These are phyloP conservation scores for Akabosia matsudoensis DNA, from an alignment of 1,140 invertebrate genomes.

Conservation along the genomic window DNA sequence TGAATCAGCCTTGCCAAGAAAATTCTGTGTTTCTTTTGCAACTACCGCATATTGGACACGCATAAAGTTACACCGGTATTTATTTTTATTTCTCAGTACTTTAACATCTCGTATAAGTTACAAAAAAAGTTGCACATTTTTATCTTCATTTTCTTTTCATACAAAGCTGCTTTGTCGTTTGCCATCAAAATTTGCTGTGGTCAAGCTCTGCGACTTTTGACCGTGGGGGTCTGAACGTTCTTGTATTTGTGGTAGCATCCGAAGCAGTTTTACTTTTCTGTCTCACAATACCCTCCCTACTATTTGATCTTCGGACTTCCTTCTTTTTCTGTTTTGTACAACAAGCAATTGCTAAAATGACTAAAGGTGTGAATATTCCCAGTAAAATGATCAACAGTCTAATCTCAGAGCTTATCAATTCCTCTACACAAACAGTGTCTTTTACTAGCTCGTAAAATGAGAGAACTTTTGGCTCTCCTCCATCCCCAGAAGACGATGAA, in stretches of 20 bases:
- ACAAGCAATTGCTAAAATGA: conserved; percentile 22
- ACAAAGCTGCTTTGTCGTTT: background rate
- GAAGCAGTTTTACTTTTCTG: background rate
- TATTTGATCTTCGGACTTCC: background rate
- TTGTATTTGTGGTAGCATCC: background rate
- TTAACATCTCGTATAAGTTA: too few species aligned
- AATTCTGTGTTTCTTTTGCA: too few species aligned
- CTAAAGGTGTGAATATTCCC: conserved; percentile 29
- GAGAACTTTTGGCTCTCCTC: background rate
- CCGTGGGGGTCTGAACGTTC: background rate
- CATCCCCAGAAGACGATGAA: background rate
- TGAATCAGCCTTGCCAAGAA: too few species aligned
- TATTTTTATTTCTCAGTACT: too few species aligned
- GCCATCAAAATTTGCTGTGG: conserved; percentile 15
- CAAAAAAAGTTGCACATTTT: too few species aligned
- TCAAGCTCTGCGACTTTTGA: conserved; percentile 21
- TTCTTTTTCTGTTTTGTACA: conserved; percentile 26
- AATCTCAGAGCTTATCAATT: conserved; percentile 27
- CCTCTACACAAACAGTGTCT: conserved; percentile 28
- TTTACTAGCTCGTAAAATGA: conserved; percentile 27
- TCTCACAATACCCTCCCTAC: background rate
- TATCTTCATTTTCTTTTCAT: background rate
- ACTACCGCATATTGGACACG: too few species aligned
- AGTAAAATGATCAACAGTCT: conserved; percentile 31
- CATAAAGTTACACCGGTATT: too few species aligned